Evolutionary conservation across 2,888 invertebrate genomes (phyloP).

Genomic region (Andrena bicolor): DNA sequence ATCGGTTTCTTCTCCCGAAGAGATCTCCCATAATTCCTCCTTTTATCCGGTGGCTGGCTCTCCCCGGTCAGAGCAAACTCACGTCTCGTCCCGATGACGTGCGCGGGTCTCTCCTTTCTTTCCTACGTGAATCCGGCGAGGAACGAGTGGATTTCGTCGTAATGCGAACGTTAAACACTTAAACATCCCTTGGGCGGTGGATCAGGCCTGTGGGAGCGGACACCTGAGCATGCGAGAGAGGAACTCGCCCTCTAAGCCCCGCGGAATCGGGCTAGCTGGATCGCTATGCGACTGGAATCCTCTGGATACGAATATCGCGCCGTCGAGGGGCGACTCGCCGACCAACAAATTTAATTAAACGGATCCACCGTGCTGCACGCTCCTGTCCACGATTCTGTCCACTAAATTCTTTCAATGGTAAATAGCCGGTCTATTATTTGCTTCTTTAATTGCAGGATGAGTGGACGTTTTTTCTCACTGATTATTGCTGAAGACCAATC

Average conservation of each 20-base stretch:
- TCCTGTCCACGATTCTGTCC: not conserved
- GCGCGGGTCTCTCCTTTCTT: not conserved
- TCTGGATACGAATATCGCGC: conserved; percentile 19
- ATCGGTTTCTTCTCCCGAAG: not conserved
- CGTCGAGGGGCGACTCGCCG: not conserved
- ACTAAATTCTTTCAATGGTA: no score
- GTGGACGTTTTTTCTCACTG: no score
- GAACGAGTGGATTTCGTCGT: conserved; percentile 79
- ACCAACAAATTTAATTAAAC: conserved; percentile 36
- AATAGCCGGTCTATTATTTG: no score
- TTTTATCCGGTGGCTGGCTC: not conserved
- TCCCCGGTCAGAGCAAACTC: conserved; percentile 1
- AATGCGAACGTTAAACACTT: conserved; percentile 83
- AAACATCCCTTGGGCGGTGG: conserved; percentile 55
- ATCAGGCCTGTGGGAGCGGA: conserved; percentile 77
- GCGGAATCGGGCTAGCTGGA: conserved; percentile 42
- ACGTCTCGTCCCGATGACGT: conserved; percentile 12
- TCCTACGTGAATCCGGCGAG: conserved; percentile 8
- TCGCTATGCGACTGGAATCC: conserved; percentile 44
- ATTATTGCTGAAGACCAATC: no score
- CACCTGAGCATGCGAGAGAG: conserved; percentile 81
- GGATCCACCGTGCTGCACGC: not conserved
- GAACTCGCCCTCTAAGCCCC: conserved; percentile 53
- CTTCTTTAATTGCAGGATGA: no score
- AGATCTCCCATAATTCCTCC: no score